Conservation (phyloP, 1,140 invertebrate genomes). For the Drosophila oshimai region DNA sequence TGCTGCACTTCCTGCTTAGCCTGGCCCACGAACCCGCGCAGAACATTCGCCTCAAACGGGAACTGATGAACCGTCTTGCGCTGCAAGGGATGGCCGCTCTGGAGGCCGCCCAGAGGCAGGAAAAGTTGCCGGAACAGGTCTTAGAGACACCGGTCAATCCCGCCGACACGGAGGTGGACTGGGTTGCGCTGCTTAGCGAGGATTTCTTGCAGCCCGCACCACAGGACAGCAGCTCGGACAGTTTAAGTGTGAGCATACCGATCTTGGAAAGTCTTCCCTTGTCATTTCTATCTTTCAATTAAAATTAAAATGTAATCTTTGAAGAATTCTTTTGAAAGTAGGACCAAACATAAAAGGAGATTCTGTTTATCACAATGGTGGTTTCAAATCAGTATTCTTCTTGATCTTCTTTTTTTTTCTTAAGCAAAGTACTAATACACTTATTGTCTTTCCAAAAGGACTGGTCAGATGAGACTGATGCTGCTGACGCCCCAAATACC, state of each 20-base stretch:
- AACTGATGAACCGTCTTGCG: slow-evolving; percentile 13
- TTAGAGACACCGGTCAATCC: background rate
- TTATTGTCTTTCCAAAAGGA: slow-evolving; percentile 24
- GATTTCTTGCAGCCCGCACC: slow-evolving; percentile 14
- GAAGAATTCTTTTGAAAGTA: no score
- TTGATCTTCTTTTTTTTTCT: no score
- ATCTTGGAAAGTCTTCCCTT: no score
- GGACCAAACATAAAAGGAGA: no score
- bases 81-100: background rate
- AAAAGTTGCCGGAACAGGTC: background rate
- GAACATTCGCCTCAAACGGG: slow-evolving; percentile 42
- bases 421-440: background rate
- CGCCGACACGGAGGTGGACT: slow-evolving; percentile 25
- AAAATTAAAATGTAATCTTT: no score
- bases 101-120: background rate
- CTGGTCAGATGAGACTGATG: slow-evolving; percentile 26
- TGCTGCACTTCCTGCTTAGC: slow-evolving; percentile 67
- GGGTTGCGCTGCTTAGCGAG: slow-evolving; percentile 38
- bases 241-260: slow-evolving; percentile 8
- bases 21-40: slow-evolving; percentile 59
- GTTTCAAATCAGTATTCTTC: no score
- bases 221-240: background rate
- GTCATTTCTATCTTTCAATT: no score
- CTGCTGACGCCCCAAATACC: background rate
- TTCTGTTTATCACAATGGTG: no score